Base-by-base conservation (phyloP, 2,888 invertebrate species). In the Hirudinaria manillensis region DNA sequence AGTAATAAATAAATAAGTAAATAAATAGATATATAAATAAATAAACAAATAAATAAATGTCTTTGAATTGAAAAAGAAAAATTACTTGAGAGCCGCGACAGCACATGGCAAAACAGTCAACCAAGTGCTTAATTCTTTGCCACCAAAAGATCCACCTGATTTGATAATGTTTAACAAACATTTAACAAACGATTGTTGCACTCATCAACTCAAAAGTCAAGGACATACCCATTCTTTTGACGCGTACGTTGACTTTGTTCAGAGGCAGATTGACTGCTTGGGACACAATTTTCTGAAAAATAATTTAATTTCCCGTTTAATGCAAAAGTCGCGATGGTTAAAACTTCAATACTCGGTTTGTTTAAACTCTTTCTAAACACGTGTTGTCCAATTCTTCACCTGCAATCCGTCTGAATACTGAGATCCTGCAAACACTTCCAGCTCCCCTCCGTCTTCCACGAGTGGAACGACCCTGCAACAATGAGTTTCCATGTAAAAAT, bases 401-500 rank as follows among this genome's bases (percentile, higher is more conserved):
- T 93, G 89, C 24, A 75, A 27, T 29, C 65, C 72, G 68, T 53
- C 79, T 0, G 82, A 81, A 71, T 80, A 79, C 78, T 97, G 97
- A 7, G 92, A 91, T 0, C 93, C 91, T 79, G 90, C 73, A 82
- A 91, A 90, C 74, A 96, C 85, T 83, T 94, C 94, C 76, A 97
- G 85, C 85, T 96, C 96, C 78, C 92, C 90, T 76, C 90, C 90
- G 6, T 76, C 85, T 86, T 84, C 92, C 7, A 76, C 93, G 81
- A 88, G 89, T 0, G 88, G 88, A 27, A 86, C 83, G 0, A 83
- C 87, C 7, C 87, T 78, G 56, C 85, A 83, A 1, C 83, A 82
- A 27, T 87, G 85, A 0, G 96, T 93, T 86, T 98, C 97, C 81
- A 98, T 87, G 86, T 97, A 97, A 85, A 98, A 96, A 84, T 97